Conservation (phyloP, 2,888 invertebrate genomes). For the Xestia c-nigrum region DNA sequence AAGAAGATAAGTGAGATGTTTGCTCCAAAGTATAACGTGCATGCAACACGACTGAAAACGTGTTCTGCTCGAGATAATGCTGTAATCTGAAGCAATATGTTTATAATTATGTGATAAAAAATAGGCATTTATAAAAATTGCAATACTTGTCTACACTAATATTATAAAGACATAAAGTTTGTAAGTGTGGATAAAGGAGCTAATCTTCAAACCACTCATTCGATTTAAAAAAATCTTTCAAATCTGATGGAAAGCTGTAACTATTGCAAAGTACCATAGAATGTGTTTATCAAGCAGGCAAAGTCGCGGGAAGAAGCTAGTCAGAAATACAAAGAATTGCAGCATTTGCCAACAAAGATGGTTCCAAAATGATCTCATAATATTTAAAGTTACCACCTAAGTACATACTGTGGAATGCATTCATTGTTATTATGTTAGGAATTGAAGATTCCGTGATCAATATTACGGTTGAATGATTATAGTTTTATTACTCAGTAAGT, state of each 20-base stretch:
- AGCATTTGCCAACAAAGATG: constrained; percentile 2
- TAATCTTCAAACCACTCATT: not conserved
- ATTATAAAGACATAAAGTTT: not conserved
- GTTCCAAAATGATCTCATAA: not conserved
- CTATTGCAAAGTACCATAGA: not conserved
- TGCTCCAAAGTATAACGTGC: constrained; percentile 28
- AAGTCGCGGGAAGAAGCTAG: not conserved
- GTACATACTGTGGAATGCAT: not conserved
- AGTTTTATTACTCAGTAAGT: not conserved
- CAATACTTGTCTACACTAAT: not conserved
- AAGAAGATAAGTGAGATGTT: constrained; percentile 37
- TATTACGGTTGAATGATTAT: not conserved
- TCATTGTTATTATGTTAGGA: not conserved
- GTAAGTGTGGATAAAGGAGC: not conserved
- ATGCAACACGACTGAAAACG: constrained; percentile 34
- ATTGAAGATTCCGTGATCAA: not conserved
- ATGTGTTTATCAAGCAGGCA: not conserved
- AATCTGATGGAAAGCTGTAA: not conserved
- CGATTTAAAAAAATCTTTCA: not conserved
- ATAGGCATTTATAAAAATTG: not conserved
- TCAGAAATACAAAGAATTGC: not conserved
- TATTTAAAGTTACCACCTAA: not conserved
- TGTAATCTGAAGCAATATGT: constrained; percentile 25
- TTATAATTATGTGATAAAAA: constrained; percentile 4
- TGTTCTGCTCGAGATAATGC: constrained; percentile 27